Base-by-base conservation (phyloP, 92 coral and sea anemone species). In the Muricea muricata region DNA sequence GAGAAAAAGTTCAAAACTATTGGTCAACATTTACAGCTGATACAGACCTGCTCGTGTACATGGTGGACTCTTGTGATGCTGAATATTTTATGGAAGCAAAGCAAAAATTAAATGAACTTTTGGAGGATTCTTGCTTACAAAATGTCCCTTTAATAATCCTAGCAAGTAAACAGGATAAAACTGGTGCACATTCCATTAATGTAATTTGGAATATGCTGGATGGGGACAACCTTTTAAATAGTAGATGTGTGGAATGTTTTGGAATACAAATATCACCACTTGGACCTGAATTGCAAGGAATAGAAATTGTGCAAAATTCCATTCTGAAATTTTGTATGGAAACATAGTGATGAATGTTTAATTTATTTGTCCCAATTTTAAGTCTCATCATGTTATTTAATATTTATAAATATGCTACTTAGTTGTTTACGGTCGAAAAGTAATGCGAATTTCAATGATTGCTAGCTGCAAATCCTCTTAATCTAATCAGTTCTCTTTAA, bases 21-120 rank as follows among this genome's bases (percentile, higher is more conserved):
- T 95, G 98, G 98, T 93, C 92, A 10, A 95, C 93, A 83, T 95
- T 95, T 47, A 87, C 94, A 26, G 89, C 78, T 11, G 92, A 88
- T 28, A 86, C 93, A 30, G 85, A 77, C 25, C 86, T 91, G 23
- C 73, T 93, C 56, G 93, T 95, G 18, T 95, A 93, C 71, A 86
- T 89, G 32, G 90, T 95, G 21, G 98, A 95, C 85, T 78, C 93
- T 20, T 87, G 91, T 65, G 92, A 86, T 39, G 30, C 91, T 33
- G 83, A 76, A 34, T 89, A 84, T 80, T 91, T 95, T 69, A 81
- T 85, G 25, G 93, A 95, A 65, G 85, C 97, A 34, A 93, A 89
- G 63, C 82, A 90, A 24, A 91, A 89, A 35, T 78, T 95, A 33
- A 82, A 79, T 29, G 65, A 50, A 66, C 79, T 91, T 30, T 86